These are phyloP conservation scores for Temnothorax nylanderi DNA, from an alignment of 1,140 invertebrate species.

Conservation along the genomic window DNA sequence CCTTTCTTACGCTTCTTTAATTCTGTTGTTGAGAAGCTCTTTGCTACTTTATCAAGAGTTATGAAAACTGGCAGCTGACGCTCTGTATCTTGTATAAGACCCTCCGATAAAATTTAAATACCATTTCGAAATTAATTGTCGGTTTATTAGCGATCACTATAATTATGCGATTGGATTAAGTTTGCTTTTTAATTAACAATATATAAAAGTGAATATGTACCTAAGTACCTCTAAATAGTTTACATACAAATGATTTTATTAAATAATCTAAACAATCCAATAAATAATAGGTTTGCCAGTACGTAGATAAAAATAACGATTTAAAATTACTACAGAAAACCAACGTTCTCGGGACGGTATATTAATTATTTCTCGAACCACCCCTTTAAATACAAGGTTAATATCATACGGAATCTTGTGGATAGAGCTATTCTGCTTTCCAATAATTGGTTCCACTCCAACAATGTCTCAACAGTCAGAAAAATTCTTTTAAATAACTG, in stretches of 20 bases:
- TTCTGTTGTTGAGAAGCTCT: slow-evolving; percentile 56
- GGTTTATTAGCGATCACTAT: background rate
- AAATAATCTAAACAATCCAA: background rate
- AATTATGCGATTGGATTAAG: background rate
- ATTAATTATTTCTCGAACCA: too few species aligned
- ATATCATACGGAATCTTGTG: too few species aligned
- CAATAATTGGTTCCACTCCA: too few species aligned
- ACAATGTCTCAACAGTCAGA: too few species aligned
- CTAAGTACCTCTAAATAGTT: background rate
- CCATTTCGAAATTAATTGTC: slow-evolving; percentile 27
- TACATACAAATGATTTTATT: background rate
- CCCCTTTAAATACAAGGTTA: too few species aligned
- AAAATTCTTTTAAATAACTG: too few species aligned
- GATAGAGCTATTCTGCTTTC: too few species aligned
- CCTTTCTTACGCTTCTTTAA: slow-evolving; percentile 57
- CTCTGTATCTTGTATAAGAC: slow-evolving; percentile 33
- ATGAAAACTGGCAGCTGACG: slow-evolving; percentile 55
- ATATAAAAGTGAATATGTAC: background rate
- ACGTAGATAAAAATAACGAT: too few species aligned
- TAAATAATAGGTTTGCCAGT: too few species aligned
- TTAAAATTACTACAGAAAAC: too few species aligned
- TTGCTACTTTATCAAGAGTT: slow-evolving; percentile 52
- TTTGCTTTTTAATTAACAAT: background rate
- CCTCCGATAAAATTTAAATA: slow-evolving; percentile 16
- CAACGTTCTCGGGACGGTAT: too few species aligned